A percentile compares a stretch with the other conserved stretches of the same genome.
phyloP scores from a whole-genome alignment of 2,888 invertebrate species.

The Microplitis manilae region DNA sequence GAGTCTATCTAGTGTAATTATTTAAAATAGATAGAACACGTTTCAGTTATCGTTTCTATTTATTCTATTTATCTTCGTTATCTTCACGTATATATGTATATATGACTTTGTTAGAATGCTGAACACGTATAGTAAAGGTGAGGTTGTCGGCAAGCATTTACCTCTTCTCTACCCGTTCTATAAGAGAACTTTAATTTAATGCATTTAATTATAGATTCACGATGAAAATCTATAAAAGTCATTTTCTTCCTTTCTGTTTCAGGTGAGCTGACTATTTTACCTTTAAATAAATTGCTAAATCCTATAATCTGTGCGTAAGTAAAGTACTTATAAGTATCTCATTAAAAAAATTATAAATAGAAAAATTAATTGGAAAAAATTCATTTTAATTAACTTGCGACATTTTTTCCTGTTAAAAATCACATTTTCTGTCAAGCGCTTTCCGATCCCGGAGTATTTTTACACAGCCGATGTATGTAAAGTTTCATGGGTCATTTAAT shows the following conservation, averaged over 20 bases:
- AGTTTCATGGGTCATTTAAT: too few species aligned
- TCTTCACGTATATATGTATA: neutral
- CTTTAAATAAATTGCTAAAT: too few species aligned
- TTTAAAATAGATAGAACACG: neutral
- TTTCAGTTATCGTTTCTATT: conserved; percentile 8
- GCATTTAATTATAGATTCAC: conserved; percentile 36
- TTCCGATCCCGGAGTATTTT: neutral
- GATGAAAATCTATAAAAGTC: conserved; percentile 29
- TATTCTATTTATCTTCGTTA: neutral
- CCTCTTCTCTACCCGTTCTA: conserved; percentile 27
- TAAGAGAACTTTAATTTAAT: conserved; percentile 28
- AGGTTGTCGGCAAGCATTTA: conserved; percentile 20
- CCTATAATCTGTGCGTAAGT: neutral
- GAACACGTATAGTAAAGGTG: conserved; percentile 27
- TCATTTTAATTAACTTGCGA: neutral
- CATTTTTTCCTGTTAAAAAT: neutral
- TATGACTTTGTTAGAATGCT: conserved; percentile 31
- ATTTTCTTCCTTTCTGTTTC: conserved; percentile 34
- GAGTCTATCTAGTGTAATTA: neutral
- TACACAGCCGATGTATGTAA: too few species aligned
- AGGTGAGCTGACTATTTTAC: conserved; percentile 25
- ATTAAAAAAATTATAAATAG: conserved; percentile 11
- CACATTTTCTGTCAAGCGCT: neutral
- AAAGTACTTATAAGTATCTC: neutral
- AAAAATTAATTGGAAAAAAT: neutral